Conservation (phyloP, 2,113 vertebrate genomes). For the Mobula hypostoma region DNA sequence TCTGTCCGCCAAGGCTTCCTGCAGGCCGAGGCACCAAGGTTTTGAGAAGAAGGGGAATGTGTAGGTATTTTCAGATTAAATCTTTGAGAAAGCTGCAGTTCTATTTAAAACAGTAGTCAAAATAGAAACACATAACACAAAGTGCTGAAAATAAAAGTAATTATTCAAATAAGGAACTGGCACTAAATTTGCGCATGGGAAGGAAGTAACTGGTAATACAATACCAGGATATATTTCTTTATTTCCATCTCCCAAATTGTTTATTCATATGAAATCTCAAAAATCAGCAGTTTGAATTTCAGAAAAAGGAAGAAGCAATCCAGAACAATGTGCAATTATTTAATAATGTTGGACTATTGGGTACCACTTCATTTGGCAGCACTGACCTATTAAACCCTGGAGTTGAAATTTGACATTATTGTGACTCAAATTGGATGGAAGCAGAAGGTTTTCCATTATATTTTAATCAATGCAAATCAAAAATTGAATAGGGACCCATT, state of each 20-base stretch:
- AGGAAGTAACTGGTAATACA: background rate
- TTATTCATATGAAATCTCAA: too few species aligned
- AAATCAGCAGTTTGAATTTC: background rate
- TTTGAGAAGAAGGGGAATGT: slow-evolving; percentile 76
- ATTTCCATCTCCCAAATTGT: background rate
- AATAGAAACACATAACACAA: background rate
- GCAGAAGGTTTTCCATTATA: background rate
- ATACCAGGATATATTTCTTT: background rate
- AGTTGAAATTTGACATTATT: background rate
- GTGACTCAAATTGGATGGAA: background rate
- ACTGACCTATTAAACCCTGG: background rate
- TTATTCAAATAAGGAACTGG: background rate
- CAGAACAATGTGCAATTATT: background rate
- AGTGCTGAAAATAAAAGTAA: background rate
- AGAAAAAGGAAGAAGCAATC: background rate
- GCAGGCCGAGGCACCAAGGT: slow-evolving; percentile 60
- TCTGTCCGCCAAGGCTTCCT: slow-evolving; percentile 72
- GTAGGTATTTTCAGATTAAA: slow-evolving; percentile 60
- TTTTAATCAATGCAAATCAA: background rate
- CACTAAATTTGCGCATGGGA: background rate
- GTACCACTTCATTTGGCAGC: background rate
- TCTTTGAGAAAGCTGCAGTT: background rate
- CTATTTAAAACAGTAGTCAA: background rate
- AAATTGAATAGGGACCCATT: background rate
- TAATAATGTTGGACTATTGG: background rate